phyloP scores from a whole-genome alignment of 2,113 vertebrate species.

The Cebus imitator region DNA sequence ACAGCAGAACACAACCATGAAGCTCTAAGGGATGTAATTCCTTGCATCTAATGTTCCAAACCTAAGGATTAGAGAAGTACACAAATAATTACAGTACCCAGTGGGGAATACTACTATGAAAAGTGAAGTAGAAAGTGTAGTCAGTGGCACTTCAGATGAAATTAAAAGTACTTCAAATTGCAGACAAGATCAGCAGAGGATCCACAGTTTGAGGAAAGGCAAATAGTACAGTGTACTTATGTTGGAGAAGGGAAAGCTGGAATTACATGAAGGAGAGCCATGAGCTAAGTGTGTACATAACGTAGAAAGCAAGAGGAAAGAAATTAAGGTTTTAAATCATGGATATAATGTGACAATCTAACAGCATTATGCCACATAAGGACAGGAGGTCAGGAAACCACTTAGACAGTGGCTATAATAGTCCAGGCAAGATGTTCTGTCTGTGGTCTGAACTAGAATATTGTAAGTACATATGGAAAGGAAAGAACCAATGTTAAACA shows the following conservation, averaged over 20 bases:
- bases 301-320: constrained; percentile 2
- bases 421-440: background rate
- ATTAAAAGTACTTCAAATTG: background rate
- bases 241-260: background rate
- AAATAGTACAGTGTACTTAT: background rate
- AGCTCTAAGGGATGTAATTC: background rate
- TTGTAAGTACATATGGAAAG: background rate
- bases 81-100: background rate
- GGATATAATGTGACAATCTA: background rate
- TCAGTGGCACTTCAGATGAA: background rate
- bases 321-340: constrained; percentile 19
- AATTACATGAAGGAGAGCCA: background rate
- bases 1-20: background rate
- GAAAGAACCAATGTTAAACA: background rate
- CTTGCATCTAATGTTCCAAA: background rate
- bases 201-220: background rate
- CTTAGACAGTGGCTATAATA: background rate
- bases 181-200: constrained; percentile 34
- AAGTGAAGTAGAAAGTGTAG: constrained; percentile 1
- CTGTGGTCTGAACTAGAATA: background rate
- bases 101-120: background rate
- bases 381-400: background rate
- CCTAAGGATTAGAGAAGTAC: background rate
- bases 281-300: background rate
- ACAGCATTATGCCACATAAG: background rate